Evolutionary conservation across 2,888 invertebrate species (phyloP), one percentile per base, ranked within the genome.

Genomic region (Serripes groenlandicus): DNA sequence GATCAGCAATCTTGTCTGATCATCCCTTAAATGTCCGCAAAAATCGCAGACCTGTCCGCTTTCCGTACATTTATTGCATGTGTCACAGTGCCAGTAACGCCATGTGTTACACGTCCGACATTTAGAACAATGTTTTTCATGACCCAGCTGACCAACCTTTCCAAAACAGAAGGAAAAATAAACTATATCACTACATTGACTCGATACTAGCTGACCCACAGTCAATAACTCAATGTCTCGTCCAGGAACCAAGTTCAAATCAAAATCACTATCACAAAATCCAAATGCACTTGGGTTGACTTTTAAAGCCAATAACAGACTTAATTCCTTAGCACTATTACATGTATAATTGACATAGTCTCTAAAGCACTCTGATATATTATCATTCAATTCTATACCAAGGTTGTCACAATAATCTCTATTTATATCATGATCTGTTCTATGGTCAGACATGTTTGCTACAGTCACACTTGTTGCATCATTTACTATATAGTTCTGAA

Each of bases 281-380:
- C 86, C 86, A 75, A 76, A 70, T 23, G 34, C 30, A 23, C 80
- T 77, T n/a, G 86, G 83, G 28, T 32, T 70, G 21, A 86, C 78
- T 66, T 81, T 78, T 28, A 64, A 52, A n/a, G 82, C 58, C 28
- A 86, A 69, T 15, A 84, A 64, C 37, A 58, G 54, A 49, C 75
- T 75, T 26, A 86, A 56, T 34, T 86, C 86, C 15, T 32, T 77
- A 66, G 79, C 86, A 82, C 78, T 82, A 60, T 75, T 75, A 74
- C 86, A 86, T 70, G 69, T 62, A 73, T 69, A 84, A 70, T 86
- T 86, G 3, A 86, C 64, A 82, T 84, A 86, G 62, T 86, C 86
- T 75, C 69, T 74, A 37, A 86, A 84, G 74, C 86, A 86, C n/a
- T 28, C 49, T 32, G 80, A 82, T 21, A 83, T 58, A 58, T 52